A percentile compares a stretch with the other conserved stretches of the same genome.
phyloP scores from a whole-genome alignment of 2,113 vertebrate genomes.

The Pristiophorus japonicus region DNA sequence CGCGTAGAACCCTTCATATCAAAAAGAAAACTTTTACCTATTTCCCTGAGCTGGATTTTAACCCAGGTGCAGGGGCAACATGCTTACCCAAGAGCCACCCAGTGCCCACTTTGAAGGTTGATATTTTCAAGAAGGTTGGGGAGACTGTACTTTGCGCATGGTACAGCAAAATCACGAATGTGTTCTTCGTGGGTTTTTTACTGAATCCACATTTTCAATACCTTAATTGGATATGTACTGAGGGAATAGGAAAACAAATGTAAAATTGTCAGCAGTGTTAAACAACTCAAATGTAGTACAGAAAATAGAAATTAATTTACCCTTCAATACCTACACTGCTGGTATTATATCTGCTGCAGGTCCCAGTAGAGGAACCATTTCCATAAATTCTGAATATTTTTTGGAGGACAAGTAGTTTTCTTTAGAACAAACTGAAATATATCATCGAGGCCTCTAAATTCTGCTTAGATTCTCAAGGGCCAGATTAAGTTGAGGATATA shows the following conservation, averaged over 20 bases:
- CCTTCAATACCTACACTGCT: not conserved
- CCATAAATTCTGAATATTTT: not conserved
- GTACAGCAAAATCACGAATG: not conserved
- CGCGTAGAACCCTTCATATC: not conserved
- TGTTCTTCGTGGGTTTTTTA: not conserved
- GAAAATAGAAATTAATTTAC: conserved; percentile 31
- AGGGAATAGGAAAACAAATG: conserved; percentile 19
- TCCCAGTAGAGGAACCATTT: not conserved
- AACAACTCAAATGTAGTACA: not conserved
- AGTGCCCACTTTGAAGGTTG: not conserved
- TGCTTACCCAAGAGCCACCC: not conserved
- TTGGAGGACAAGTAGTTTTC: not conserved
- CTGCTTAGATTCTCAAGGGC: not conserved
- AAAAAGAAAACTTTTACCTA: not conserved
- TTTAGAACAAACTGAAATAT: not conserved
- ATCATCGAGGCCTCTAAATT: not conserved
- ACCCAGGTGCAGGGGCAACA: not conserved
- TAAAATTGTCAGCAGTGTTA: conserved; percentile 18
- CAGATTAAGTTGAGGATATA: not conserved
- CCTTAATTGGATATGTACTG: not conserved
- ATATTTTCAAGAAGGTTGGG: not conserved
- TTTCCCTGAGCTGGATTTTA: not conserved
- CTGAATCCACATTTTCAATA: not conserved
- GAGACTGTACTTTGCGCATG: not conserved
- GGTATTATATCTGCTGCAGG: not conserved